Evolutionary conservation across 1,140 invertebrate genomes (phyloP).

Genomic region (Mylabris phalerata): DNA sequence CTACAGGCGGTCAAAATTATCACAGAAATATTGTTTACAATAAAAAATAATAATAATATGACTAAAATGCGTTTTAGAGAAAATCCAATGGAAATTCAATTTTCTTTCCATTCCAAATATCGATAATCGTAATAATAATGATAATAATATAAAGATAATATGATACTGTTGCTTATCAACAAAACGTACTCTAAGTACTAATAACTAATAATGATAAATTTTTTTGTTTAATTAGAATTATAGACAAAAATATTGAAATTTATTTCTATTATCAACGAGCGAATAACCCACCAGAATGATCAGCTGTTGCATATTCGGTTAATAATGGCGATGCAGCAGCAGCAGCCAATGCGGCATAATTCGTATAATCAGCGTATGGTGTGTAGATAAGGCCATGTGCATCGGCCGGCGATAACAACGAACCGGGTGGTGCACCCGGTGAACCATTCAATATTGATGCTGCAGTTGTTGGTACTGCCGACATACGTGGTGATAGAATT

Average conservation of each 20-base stretch:
- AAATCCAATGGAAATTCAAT: too few species aligned
- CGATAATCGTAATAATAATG: too few species aligned
- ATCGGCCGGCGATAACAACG: conserved; percentile 50
- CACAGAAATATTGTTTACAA: conserved; percentile 32
- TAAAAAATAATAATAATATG: background rate
- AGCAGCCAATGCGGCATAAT: conserved; percentile 72
- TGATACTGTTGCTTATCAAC: too few species aligned
- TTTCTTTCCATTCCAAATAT: too few species aligned
- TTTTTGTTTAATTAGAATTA: too few species aligned
- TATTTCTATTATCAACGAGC: conserved; percentile 51
- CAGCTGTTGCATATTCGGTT: conserved; percentile 74
- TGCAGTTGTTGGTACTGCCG: conserved; percentile 64
- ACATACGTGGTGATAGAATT: conserved; percentile 80
- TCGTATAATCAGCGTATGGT: conserved; percentile 81
- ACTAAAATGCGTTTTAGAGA: too few species aligned
- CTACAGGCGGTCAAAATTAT: conserved; percentile 11
- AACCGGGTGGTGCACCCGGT: conserved; percentile 50
- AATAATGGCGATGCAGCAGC: conserved; percentile 62
- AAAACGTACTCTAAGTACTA: too few species aligned
- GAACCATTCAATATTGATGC: conserved; percentile 65
- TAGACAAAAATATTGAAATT: too few species aligned
- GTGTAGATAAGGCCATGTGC: conserved; percentile 59
- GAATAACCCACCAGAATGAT: conserved; percentile 94
- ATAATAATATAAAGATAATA: too few species aligned
- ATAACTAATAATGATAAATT: too few species aligned